Conservation (phyloP, 1,140 invertebrate genomes). For the Ephestia elutella region DNA sequence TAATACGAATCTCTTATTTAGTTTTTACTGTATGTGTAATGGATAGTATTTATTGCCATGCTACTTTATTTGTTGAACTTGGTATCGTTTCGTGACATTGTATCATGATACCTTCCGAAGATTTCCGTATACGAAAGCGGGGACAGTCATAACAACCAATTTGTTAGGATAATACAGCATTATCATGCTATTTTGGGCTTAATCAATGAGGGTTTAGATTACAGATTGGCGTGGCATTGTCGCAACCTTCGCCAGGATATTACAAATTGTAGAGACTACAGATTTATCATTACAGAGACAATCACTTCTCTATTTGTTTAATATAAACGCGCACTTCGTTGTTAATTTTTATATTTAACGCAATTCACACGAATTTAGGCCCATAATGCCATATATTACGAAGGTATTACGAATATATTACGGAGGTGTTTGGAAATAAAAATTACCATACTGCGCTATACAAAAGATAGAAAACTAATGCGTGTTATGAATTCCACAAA, state of each 20-base stretch:
- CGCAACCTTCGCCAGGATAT: slow-evolving; percentile 8
- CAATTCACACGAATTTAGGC: too few relatives aligned
- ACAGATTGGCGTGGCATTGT: slow-evolving; percentile 18
- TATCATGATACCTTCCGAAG: neutral
- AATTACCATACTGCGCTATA: too few relatives aligned
- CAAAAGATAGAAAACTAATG: too few relatives aligned
- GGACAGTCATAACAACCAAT: slow-evolving; percentile 21
- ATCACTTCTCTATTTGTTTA: too few relatives aligned
- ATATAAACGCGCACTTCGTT: too few relatives aligned
- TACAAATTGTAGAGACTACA: neutral
- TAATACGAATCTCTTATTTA: too few relatives aligned
- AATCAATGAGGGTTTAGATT: slow-evolving; percentile 17
- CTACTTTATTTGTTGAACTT: neutral
- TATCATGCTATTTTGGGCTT: slow-evolving; percentile 17
- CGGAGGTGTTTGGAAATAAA: too few relatives aligned
- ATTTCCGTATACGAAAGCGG: slow-evolving; percentile 14
- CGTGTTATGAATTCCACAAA: too few relatives aligned
- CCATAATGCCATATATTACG: too few relatives aligned
- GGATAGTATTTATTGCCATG: neutral
- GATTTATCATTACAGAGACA: neutral
- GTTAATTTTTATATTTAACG: too few relatives aligned
- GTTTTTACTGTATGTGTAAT: too few relatives aligned
- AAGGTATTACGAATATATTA: too few relatives aligned
- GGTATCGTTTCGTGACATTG: neutral
- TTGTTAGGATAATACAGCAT: slow-evolving; percentile 17